A percentile compares a stretch with the other conserved stretches of the same genome.
Evolutionary conservation across 1,140 invertebrate genomes (phyloP).

Genomic region (Diploscapter pachys): DNA sequence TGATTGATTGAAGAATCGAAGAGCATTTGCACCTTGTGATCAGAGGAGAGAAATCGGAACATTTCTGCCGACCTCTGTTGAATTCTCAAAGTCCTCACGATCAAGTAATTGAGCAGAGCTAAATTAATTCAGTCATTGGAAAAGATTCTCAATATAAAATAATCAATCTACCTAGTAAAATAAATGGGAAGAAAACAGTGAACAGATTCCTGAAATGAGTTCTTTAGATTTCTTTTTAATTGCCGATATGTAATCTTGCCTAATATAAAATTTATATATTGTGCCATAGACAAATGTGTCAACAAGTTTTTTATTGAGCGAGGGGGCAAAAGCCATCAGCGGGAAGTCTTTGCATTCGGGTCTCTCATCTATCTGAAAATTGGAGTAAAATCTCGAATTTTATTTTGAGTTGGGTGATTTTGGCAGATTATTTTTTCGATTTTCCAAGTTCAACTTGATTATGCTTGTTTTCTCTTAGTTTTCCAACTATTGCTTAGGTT

Average conservation of each 20-base stretch:
- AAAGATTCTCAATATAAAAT: too few species aligned
- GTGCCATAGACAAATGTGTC: constrained; percentile 39
- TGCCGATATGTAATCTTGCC: neutral
- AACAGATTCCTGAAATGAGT: constrained; percentile 29
- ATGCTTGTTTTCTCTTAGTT: too few species aligned
- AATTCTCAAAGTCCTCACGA: constrained; percentile 33
- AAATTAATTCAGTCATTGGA: too few species aligned
- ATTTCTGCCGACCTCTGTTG: constrained; percentile 38
- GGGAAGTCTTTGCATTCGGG: too few species aligned
- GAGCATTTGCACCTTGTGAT: constrained; percentile 26
- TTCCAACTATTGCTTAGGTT: too few species aligned
- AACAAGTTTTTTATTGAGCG: constrained; percentile 8
- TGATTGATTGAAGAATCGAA: too few species aligned
- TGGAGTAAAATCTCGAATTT: too few species aligned
- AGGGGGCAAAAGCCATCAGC: too few species aligned
- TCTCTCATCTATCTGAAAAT: too few species aligned
- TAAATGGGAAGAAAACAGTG: constrained; percentile 40
- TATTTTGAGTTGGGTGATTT: too few species aligned
- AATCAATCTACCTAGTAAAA: constrained; percentile 1
- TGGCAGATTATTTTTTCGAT: too few species aligned
- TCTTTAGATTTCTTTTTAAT: neutral
- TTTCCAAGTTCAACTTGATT: too few species aligned
- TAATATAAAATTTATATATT: constrained; percentile 36
- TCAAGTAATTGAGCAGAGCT: constrained; percentile 33
- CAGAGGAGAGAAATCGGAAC: constrained; percentile 34